Percentiles rank a stretch among this genome's conserved stretches.
Evolutionary conservation across 2,113 vertebrate genomes (phyloP).

Genomic region (Coturnix japonica): DNA sequence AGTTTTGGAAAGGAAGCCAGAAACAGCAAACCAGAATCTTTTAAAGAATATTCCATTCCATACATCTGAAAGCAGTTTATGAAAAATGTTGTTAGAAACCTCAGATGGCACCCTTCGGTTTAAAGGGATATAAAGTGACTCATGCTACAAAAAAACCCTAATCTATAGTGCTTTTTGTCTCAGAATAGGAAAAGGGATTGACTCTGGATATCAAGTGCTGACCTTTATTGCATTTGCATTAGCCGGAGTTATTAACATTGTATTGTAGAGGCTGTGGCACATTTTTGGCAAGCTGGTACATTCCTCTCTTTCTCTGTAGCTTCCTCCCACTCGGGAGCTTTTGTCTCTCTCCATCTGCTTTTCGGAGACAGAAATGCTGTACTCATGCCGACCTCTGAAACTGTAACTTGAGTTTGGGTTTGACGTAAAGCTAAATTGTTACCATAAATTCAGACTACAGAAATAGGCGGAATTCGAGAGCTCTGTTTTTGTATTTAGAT

Average conservation of each 20-base stretch:
- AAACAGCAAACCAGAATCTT: slow-evolving; percentile 17
- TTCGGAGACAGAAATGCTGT: slow-evolving; percentile 21
- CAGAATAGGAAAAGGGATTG: slow-evolving; percentile 27
- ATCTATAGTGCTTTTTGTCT: not conserved
- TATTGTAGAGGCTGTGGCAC: slow-evolving; percentile 38
- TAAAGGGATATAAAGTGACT: slow-evolving; percentile 38
- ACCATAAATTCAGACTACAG: not conserved
- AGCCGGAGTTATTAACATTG: slow-evolving; percentile 52
- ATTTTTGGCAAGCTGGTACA: slow-evolving; percentile 66
- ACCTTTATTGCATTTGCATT: slow-evolving; percentile 52
- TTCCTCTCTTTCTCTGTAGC: slow-evolving; percentile 49
- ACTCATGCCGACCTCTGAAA: not conserved
- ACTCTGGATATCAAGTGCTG: slow-evolving; percentile 24
- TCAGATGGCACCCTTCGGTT: slow-evolving; percentile 29
- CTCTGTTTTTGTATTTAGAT: not conserved
- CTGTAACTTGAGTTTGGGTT: slow-evolving; percentile 12
- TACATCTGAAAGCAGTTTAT: slow-evolving; percentile 55
- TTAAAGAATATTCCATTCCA: slow-evolving; percentile 4
- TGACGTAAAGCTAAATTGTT: slow-evolving; percentile 4
- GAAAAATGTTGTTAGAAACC: slow-evolving; percentile 11
- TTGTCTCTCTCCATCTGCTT: slow-evolving; percentile 61
- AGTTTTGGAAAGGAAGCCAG: slow-evolving; percentile 26
- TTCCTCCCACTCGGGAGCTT: slow-evolving; percentile 55
- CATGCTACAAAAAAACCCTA: not conserved
- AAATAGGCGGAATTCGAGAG: not conserved